phyloP scores from a whole-genome alignment of 1,140 invertebrate species.

The Microplitis demolitor region DNA sequence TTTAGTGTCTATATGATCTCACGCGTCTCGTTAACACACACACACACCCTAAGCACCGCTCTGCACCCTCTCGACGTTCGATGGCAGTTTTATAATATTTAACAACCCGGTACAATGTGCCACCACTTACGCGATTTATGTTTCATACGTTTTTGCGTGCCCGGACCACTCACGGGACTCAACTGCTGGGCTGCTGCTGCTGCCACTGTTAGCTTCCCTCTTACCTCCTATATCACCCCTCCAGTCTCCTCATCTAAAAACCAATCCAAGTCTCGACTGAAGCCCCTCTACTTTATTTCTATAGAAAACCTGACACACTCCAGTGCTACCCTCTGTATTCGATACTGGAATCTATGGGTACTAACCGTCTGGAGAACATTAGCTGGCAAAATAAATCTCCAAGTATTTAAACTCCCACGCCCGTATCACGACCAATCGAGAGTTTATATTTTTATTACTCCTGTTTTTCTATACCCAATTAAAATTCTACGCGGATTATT shows the following conservation, averaged over 20 bases:
- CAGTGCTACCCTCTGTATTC: neutral
- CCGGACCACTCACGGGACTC: slow-evolving; percentile 58
- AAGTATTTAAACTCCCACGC: slow-evolving; percentile 38
- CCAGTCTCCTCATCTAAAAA: slow-evolving; percentile 13
- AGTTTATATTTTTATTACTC: neutral
- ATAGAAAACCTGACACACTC: slow-evolving; percentile 8
- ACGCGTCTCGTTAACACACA: slow-evolving; percentile 26
- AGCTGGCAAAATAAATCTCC: too few species aligned
- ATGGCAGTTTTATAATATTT: slow-evolving; percentile 32
- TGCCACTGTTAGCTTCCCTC: slow-evolving; percentile 33
- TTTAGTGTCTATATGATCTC: neutral
- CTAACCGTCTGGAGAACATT: slow-evolving; percentile 3
- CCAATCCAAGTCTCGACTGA: neutral
- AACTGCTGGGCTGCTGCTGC: slow-evolving; percentile 46
- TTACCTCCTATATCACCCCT: slow-evolving; percentile 8
- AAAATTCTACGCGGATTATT: too few species aligned
- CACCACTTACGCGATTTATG: neutral
- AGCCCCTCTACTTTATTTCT: slow-evolving; percentile 18
- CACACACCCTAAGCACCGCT: slow-evolving; percentile 30
- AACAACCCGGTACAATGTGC: slow-evolving; percentile 5
- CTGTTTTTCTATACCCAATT: too few species aligned
- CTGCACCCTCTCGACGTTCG: slow-evolving; percentile 32
- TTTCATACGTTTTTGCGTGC: slow-evolving; percentile 45
- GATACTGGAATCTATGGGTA: neutral
- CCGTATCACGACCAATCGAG: slow-evolving; percentile 36